Base-by-base conservation (phyloP, 2,888 invertebrate genomes). In the Phytoseiulus persimilis region DNA sequence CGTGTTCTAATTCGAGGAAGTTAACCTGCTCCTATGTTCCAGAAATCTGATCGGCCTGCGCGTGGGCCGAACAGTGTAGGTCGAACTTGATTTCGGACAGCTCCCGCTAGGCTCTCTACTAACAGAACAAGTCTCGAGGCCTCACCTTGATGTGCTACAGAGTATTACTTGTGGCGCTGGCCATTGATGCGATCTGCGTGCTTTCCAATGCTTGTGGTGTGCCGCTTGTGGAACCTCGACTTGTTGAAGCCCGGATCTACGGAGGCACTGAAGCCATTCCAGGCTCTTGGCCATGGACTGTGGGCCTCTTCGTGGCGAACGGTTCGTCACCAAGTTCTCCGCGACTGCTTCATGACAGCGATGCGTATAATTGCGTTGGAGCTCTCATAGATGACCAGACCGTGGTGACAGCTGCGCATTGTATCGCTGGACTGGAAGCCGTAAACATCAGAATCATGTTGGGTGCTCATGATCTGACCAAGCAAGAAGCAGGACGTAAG, bases 371-470 rank as follows among this genome's bases (percentile, higher is more conserved):
- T 83, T 90, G 90, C 32, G 90, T 46, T 5, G 90, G 46, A 28
- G 83, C 90, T 11, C 11, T 90, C 32, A 45, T 90, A 31, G 89
- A 65, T n/a, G 83, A 90, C 0, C 83, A 83, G 9, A 83, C 89
- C 65, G 83, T 90, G 14, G 33, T 90, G n/a, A 90, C 90, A 32
- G 90, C 90, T 32, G 90, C 90, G 9, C 90, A 90, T 46, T 90
- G 90, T 87, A 6, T 33, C 0, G 23, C 33, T 11, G 45, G 11
- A 87, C 5, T 23, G 87, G 33, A 6, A 65, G 2, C 87, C 6
- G 87, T 23, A 11, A 18, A 83, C 5, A 39, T 31, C 32, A 33
- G 23, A 33, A 39, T 87, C 33, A 87, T 32, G 33, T 87, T 87
- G 33, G 87, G 28, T 6, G 32, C n/a, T n/a, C 11, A n/a, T 33